These are phyloP conservation scores for Phyllostomus hastatus DNA, from an alignment of 2,113 vertebrate genomes.

Conservation along the genomic window DNA sequence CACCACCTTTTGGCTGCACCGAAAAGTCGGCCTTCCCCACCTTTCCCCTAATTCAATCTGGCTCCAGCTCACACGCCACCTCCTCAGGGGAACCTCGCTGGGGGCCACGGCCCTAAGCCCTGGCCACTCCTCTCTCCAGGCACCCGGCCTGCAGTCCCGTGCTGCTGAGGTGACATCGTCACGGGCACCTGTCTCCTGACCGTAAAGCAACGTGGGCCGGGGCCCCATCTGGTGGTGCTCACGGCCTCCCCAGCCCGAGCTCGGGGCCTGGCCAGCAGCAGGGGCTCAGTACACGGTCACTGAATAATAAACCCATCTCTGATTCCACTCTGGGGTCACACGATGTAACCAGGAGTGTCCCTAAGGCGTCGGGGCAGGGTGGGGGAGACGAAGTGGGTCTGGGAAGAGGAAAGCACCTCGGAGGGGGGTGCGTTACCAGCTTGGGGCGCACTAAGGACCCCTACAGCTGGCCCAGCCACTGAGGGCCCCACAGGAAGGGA, in stretches of 20 bases:
- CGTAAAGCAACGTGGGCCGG: neutral
- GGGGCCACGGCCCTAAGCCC: neutral
- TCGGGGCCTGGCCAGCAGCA: fast-evolving
- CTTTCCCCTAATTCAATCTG: neutral
- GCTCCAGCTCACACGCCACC: neutral
- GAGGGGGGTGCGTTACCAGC: neutral
- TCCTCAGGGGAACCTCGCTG: neutral
- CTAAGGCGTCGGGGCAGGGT: fast-evolving
- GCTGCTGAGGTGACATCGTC: neutral
- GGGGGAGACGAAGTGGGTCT: fast-evolving
- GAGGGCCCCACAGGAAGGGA: neutral
- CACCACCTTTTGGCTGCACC: no score
- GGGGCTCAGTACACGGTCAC: fast-evolving
- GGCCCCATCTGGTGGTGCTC: neutral
- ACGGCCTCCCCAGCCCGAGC: neutral
- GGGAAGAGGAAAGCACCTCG: neutral
- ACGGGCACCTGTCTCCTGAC: neutral
- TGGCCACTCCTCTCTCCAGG: neutral
- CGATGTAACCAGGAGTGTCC: neutral
- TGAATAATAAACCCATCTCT: neutral
- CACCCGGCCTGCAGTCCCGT: neutral
- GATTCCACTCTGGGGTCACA: fast-evolving
- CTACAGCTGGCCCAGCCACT: fast-evolving
- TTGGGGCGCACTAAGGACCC: fast-evolving
- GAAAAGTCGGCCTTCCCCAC: no score